Conservation (phyloP, 1,140 invertebrate genomes). For the Drosophila pachea region DNA sequence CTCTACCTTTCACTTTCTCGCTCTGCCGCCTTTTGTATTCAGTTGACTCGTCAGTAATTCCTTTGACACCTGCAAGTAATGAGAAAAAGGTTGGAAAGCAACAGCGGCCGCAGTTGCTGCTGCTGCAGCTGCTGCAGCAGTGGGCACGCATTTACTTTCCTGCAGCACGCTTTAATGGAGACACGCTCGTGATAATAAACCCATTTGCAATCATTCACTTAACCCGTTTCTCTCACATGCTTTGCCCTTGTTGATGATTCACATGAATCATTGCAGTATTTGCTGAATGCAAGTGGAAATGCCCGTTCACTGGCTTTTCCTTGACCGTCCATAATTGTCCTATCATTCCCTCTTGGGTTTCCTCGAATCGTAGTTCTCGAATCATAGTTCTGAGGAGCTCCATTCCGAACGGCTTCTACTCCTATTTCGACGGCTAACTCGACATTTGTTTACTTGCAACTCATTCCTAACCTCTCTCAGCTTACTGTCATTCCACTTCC, state of each 20-base stretch:
- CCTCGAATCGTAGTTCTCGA: too few relatives aligned
- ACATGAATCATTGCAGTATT: neutral
- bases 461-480: too few relatives aligned
- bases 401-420: too few relatives aligned
- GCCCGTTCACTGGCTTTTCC: too few relatives aligned
- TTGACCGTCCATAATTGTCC: too few relatives aligned
- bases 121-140: neutral
- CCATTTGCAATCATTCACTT: conserved; percentile 1
- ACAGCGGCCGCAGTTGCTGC: neutral
- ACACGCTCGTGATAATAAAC: conserved; percentile 8
- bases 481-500: too few relatives aligned
- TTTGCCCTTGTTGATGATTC: neutral
- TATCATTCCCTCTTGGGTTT: too few relatives aligned
- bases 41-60: conserved; percentile 23
- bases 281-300: too few relatives aligned
- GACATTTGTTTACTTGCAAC: too few relatives aligned
- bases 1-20: neutral
- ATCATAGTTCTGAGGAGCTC: too few relatives aligned
- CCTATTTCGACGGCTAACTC: too few relatives aligned
- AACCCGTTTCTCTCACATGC: neutral
- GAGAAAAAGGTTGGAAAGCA: conserved; percentile 14
- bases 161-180: neutral
- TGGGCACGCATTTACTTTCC: conserved; percentile 8
- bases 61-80: conserved; percentile 42
- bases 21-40: conserved; percentile 7